Base-by-base conservation (phyloP, 2,113 vertebrate species). In the Taurulus bubalis region DNA sequence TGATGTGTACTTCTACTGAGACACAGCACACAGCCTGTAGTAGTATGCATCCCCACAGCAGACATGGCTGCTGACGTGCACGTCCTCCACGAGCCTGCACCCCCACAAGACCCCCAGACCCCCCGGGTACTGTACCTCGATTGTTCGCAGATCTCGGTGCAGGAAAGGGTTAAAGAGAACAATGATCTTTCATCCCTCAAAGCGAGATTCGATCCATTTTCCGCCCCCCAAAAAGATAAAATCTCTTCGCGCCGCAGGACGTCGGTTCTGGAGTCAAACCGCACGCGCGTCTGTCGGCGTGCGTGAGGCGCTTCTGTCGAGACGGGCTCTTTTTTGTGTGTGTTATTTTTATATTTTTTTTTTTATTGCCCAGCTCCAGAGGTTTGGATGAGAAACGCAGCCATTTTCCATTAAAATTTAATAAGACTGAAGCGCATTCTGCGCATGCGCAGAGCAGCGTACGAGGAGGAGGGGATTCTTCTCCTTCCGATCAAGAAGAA, bases 371-470 rank as follows among this genome's bases (percentile, higher is more conserved):
- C 72, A 75, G 87, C 89, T 89, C 84, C 87, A 83, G 86, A 80
- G 91, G 90, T 94, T 93, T 94, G 92, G 91, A 92, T 84, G 63
- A 94, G 92, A 94, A 94, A 92, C 91, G 93, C 93, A 95, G 94
- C 94, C 94, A 95, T 95, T 93, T 95, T 90, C 92, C 94, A 95
- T 95, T 94, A 95, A 95, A 95, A 91, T 94, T 94, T 94, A 94
- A 95, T 94, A 94, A 93, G 87, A 85, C 79, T 66, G 63, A 84
- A 79, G 79, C 76, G 78, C 87, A 34, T 36, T 84, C 77, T 87
- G 94, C 62, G 94, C 95, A 94, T 94, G 95, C 94, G 94, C 94
- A 88, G 10, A 77, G 30, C 28, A 4, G 4, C 53, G 10, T 49
- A 14, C 40, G 12, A 42, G 40, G 14, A 12, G 16, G 15, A 12